These are phyloP conservation scores for Agrenia bidenticulata DNA, from an alignment of 2,888 invertebrate genomes.

Conservation along the genomic window DNA sequence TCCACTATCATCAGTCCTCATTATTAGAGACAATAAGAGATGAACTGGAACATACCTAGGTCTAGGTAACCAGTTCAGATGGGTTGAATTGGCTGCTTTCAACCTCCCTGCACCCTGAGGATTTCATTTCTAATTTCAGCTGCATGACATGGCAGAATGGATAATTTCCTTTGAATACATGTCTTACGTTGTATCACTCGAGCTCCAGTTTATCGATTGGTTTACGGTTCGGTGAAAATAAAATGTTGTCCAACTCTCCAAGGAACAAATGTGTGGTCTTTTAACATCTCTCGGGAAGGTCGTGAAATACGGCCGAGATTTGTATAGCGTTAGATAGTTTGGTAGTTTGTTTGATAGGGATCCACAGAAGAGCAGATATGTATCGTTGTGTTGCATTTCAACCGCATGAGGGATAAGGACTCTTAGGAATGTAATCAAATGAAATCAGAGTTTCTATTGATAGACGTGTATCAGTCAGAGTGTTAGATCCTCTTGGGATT, in stretches of 20 bases:
- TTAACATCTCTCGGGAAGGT: background rate
- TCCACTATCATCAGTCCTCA: too few relatives aligned
- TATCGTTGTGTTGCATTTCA: background rate
- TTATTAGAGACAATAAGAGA: too few relatives aligned
- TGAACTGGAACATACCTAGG: too few relatives aligned
- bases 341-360: too few relatives aligned
- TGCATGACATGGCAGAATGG: slow-evolving; percentile 19
- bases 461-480: background rate
- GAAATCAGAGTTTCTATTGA: slow-evolving; percentile 13
- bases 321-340: too few relatives aligned
- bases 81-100: too few relatives aligned
- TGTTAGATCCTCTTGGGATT: slow-evolving; percentile 22
- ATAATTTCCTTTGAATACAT: slow-evolving; percentile 3
- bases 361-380: too few relatives aligned
- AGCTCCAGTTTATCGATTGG: slow-evolving; percentile 8
- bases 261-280: slow-evolving; percentile 8
- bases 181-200: background rate
- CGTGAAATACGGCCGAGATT: background rate
- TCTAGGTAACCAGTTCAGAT: too few relatives aligned
- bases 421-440: slow-evolving; percentile 16
- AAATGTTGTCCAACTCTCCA: slow-evolving; percentile 4
- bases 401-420: slow-evolving; percentile 11
- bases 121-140: slow-evolving; percentile 1
- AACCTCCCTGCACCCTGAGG: too few relatives aligned
- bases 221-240: slow-evolving; percentile 13